These are phyloP conservation scores for Callosobruchus maculatus DNA, from an alignment of 2,888 invertebrate genomes.

Conservation along the genomic window DNA sequence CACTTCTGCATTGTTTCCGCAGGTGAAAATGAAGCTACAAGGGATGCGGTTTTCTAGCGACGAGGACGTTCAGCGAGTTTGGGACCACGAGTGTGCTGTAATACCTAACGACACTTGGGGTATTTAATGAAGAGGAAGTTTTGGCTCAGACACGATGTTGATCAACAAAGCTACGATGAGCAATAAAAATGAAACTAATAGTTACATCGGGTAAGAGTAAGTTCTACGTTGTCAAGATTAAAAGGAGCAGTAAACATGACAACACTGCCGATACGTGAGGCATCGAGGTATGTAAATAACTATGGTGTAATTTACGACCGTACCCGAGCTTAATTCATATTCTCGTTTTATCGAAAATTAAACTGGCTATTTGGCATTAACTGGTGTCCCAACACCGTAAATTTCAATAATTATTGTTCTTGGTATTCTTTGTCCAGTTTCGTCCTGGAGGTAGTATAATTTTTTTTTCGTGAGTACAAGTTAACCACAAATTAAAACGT, in stretches of 20 bases:
- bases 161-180: too few species aligned
- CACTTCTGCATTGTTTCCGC: too few species aligned
- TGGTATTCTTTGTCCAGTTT: background rate
- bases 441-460: background rate
- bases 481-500: background rate
- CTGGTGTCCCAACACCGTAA: conserved; percentile 35
- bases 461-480: background rate
- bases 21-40: too few species aligned
- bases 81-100: too few species aligned
- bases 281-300: conserved; percentile 32
- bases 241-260: background rate
- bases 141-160: too few species aligned
- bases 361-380: conserved; percentile 1
- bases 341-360: conserved; percentile 21
- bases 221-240: background rate
- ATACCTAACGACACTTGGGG: too few species aligned
- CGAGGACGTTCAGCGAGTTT: too few species aligned
- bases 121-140: too few species aligned
- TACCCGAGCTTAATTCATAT: conserved; percentile 41
- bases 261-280: conserved; percentile 8
- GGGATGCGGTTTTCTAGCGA: too few species aligned
- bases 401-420: conserved; percentile 38
- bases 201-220: too few species aligned
- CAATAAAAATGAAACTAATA: too few species aligned
- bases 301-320: conserved; percentile 32